These are phyloP conservation scores for Drosophila punjabiensis DNA, from an alignment of 1,140 invertebrate genomes.

Conservation along the genomic window DNA sequence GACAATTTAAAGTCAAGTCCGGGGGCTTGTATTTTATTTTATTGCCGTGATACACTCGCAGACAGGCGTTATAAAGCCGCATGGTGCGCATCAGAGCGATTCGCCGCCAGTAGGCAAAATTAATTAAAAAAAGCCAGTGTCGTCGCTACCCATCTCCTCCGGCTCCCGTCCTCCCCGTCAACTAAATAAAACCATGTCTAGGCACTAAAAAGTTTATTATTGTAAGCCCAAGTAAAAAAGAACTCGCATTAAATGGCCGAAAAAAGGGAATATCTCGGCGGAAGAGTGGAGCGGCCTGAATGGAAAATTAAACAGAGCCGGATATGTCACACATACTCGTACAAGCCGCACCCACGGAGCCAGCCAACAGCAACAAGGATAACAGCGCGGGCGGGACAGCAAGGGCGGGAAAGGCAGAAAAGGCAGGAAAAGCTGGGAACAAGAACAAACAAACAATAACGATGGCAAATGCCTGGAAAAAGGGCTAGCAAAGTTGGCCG, in stretches of 20 bases:
- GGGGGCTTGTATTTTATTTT: constrained; percentile 71
- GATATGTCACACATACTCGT: constrained; percentile 79
- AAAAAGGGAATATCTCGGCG: constrained; percentile 57
- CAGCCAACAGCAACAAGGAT: constrained; percentile 52
- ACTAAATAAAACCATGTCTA: constrained; percentile 78
- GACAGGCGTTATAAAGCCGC: constrained; percentile 40
- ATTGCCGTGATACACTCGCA: constrained; percentile 58
- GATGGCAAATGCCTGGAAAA: constrained; percentile 78
- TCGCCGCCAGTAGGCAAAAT: constrained; percentile 68
- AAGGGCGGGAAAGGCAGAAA: neutral
- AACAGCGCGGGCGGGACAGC: neutral
- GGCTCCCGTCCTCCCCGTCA: constrained; percentile 1
- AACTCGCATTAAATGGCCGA: constrained; percentile 73
- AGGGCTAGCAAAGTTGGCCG: constrained; percentile 75
- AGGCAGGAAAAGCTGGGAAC: constrained; percentile 17
- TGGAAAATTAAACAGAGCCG: constrained; percentile 82
- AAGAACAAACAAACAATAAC: constrained; percentile 81
- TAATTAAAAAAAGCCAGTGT: constrained; percentile 75
- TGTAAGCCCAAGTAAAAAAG: constrained; percentile 62
- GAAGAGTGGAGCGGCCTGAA: constrained; percentile 55
- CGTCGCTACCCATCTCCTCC: constrained; percentile 4
- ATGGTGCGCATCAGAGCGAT: constrained; percentile 54
- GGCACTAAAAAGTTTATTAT: constrained; percentile 83
- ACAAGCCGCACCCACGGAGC: constrained; percentile 66
- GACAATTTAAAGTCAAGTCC: constrained; percentile 46